A percentile compares a stretch with the other conserved stretches of the same genome.
These are phyloP conservation scores for Erpetoichthys calabaricus DNA, from an alignment of 2,797 vertebrate species.

Conservation along the genomic window DNA sequence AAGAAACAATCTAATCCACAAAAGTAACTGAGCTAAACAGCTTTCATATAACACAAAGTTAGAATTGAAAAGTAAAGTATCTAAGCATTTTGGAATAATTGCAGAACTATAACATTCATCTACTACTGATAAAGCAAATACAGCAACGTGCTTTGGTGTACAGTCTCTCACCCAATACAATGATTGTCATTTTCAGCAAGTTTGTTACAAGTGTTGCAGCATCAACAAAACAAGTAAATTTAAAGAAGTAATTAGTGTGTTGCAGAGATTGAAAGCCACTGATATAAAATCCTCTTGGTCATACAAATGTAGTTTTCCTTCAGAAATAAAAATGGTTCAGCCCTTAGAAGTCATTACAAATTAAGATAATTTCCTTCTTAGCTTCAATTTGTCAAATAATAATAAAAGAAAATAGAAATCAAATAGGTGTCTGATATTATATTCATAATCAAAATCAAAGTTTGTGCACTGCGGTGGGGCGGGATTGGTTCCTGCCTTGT, in stretches of 20 bases:
- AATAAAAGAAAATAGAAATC: too few species aligned
- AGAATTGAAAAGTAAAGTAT: slow-evolving; percentile 30
- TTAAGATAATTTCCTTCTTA: too few species aligned
- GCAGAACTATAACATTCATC: slow-evolving; percentile 33
- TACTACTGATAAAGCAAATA: slow-evolving; percentile 35
- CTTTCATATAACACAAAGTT: slow-evolving; percentile 38
- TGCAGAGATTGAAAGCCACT: slow-evolving; percentile 28
- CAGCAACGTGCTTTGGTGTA: slow-evolving; percentile 43
- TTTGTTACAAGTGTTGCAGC: slow-evolving; percentile 33
- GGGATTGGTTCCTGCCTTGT: too few species aligned
- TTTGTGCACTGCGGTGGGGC: too few species aligned
- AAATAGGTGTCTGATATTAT: too few species aligned
- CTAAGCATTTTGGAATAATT: slow-evolving; percentile 41
- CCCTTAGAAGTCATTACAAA: too few species aligned
- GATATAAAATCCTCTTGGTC: slow-evolving; percentile 41
- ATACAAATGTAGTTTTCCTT: slow-evolving; percentile 18
- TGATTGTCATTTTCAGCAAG: slow-evolving; percentile 31
- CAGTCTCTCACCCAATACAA: slow-evolving; percentile 24
- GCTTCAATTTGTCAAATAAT: too few species aligned
- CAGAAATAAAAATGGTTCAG: too few species aligned
- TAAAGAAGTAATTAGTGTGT: slow-evolving; percentile 27
- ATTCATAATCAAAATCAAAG: too few species aligned
- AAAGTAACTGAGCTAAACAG: slow-evolving; percentile 38
- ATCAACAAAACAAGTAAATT: slow-evolving; percentile 37
- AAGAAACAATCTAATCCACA: slow-evolving; percentile 27